Conservation (phyloP, 2,888 invertebrate species). For the Luperina nickerlii region DNA sequence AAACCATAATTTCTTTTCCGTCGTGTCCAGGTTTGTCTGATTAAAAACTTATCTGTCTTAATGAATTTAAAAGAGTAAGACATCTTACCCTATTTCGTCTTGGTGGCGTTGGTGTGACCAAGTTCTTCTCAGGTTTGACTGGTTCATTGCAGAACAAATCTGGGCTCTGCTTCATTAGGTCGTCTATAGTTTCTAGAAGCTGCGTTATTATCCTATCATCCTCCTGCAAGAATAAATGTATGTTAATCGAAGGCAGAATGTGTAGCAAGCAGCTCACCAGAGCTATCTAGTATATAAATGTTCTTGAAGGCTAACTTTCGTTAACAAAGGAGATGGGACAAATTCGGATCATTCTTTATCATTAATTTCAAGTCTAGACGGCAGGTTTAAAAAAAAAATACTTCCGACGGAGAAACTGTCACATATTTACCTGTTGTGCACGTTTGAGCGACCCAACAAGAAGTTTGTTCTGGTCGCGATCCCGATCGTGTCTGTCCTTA, state of each 20-base stretch:
- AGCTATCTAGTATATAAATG: neutral
- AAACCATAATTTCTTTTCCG: neutral
- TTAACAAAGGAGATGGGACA: neutral
- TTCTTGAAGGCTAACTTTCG: neutral
- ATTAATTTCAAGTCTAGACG: neutral
- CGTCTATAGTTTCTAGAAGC: conserved; percentile 94
- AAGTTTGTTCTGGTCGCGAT: conserved; percentile 91
- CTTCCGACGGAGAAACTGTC: neutral
- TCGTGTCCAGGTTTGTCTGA: neutral
- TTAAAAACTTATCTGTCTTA: neutral
- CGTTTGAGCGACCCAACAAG: conserved; percentile 87
- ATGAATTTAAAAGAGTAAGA: neutral
- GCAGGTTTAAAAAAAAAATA: too few species aligned
- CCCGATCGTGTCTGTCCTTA: conserved; percentile 95
- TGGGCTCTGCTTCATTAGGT: conserved; percentile 94
- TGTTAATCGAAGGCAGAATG: neutral
- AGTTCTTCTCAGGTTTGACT: conserved; percentile 84
- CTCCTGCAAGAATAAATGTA: conserved; percentile 80
- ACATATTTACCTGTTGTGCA: conserved; percentile 82
- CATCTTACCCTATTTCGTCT: conserved; percentile 91
- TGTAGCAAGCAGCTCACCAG: neutral
- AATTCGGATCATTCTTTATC: neutral
- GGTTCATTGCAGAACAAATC: conserved; percentile 89
- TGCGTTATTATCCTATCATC: conserved; percentile 94
- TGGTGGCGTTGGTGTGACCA: conserved; percentile 93